These are phyloP conservation scores for Molossus molossus DNA, from an alignment of 2,797 vertebrate genomes.

Conservation along the genomic window DNA sequence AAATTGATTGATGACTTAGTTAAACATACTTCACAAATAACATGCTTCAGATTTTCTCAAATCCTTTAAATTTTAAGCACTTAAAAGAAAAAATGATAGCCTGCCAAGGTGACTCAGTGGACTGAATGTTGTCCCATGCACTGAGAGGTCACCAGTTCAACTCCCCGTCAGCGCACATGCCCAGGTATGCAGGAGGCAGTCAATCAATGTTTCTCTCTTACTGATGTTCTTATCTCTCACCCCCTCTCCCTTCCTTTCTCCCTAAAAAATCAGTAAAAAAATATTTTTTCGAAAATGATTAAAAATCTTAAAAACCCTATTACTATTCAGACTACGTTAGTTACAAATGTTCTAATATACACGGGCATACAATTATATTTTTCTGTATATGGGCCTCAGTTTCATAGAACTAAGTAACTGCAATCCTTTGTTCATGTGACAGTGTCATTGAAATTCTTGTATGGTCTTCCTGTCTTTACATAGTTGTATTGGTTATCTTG, in stretches of 20 bases:
- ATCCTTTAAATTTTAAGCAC: not conserved
- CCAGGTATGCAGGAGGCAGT: too few species aligned
- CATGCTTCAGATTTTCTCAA: not conserved
- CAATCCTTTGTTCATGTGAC: not conserved
- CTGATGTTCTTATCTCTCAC: too few species aligned
- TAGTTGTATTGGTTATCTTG: not conserved
- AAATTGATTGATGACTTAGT: not conserved
- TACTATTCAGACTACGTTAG: not conserved
- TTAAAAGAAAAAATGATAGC: conserved; percentile 37
- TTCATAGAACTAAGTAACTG: not conserved
- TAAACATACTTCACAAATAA: not conserved
- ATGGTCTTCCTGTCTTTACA: not conserved
- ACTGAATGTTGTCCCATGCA: too few species aligned
- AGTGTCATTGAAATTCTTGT: not conserved
- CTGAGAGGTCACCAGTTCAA: too few species aligned
- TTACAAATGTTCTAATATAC: not conserved
- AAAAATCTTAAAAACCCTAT: not conserved
- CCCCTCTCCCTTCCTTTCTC: too few species aligned
- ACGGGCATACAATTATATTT: not conserved
- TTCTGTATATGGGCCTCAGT: accelerated
- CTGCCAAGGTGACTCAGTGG: too few species aligned
- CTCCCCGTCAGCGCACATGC: too few species aligned
- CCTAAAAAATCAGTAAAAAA: too few species aligned
- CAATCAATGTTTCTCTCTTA: too few species aligned
- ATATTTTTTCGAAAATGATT: too few species aligned